phyloP scores from a whole-genome alignment of 1,140 invertebrate genomes.

The Caenorhabditis brenneri region DNA sequence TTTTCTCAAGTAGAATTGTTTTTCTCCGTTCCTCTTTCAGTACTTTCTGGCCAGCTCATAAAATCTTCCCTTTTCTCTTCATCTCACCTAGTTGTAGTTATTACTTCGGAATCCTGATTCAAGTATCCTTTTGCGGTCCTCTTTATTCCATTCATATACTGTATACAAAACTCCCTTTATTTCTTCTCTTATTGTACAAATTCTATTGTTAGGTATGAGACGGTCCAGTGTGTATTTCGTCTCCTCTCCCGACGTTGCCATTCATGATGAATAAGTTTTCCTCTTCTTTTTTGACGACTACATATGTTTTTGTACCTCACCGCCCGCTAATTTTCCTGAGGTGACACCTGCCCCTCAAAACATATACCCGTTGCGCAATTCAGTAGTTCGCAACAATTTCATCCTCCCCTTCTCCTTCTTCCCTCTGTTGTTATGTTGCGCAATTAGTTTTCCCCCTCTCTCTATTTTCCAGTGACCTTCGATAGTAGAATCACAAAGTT shows the following conservation, averaged over 20 bases:
- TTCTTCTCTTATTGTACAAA: not conserved
- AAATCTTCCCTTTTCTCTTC: too few species aligned
- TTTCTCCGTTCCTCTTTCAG: too few species aligned
- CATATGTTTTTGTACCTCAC: not conserved
- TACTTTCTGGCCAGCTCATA: not conserved
- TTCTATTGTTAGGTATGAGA: conserved; percentile 21
- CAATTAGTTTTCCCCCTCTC: not conserved
- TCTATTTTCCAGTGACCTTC: not conserved
- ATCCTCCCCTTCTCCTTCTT: too few species aligned
- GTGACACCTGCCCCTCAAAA: not conserved
- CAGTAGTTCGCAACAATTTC: conserved; percentile 8
- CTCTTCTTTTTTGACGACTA: not conserved
- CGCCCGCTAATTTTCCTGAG: not conserved
- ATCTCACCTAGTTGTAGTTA: too few species aligned
- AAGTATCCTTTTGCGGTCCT: not conserved
- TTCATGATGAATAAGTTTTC: conserved; percentile 11
- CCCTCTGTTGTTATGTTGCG: not conserved
- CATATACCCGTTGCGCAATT: not conserved
- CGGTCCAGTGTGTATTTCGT: not conserved
- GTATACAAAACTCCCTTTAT: too few species aligned
- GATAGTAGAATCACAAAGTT: not conserved
- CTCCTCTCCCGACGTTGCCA: not conserved
- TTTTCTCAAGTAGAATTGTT: not conserved
- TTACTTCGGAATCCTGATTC: not conserved
- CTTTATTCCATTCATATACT: not conserved